These are phyloP conservation scores for Anagrus nilaparvatae DNA, from an alignment of 1,140 invertebrate species.

Conservation along the genomic window DNA sequence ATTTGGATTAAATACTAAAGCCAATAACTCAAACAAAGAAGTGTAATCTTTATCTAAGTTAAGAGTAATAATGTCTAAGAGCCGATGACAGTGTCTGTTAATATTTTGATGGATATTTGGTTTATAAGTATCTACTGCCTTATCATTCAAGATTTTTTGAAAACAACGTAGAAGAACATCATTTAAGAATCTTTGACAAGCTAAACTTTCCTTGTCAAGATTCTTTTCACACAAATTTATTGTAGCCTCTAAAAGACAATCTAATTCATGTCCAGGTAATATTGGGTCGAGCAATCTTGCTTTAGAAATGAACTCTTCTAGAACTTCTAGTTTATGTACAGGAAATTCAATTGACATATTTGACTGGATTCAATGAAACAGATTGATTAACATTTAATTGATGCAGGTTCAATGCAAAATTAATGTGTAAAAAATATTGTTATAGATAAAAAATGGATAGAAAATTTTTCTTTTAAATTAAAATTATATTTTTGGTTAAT, in stretches of 20 bases:
- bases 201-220: constrained; percentile 77
- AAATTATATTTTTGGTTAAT: too few species aligned
- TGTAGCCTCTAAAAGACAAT: constrained; percentile 80
- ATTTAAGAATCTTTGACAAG: constrained; percentile 90
- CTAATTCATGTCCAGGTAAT: constrained; percentile 89
- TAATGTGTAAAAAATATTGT: too few species aligned
- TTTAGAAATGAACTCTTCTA: constrained; percentile 92
- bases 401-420: too few species aligned
- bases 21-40: constrained; percentile 81
- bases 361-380: too few species aligned
- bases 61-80: constrained; percentile 83
- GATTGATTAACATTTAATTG: too few species aligned
- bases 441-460: too few species aligned
- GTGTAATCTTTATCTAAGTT: constrained; percentile 91
- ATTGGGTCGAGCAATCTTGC: constrained; percentile 95
- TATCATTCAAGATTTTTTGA: constrained; percentile 95
- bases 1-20: constrained; percentile 86
- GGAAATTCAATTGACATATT: too few species aligned
- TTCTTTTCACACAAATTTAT: constrained; percentile 76
- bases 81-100: constrained; percentile 81
- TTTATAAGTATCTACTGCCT: constrained; percentile 96
- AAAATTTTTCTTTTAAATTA: too few species aligned
- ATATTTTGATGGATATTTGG: constrained; percentile 94
- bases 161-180: constrained; percentile 92
- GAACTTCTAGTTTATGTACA: constrained; percentile 66